These are phyloP conservation scores for Trachops cirrhosus DNA, from an alignment of 2,797 vertebrate species.

Conservation along the genomic window DNA sequence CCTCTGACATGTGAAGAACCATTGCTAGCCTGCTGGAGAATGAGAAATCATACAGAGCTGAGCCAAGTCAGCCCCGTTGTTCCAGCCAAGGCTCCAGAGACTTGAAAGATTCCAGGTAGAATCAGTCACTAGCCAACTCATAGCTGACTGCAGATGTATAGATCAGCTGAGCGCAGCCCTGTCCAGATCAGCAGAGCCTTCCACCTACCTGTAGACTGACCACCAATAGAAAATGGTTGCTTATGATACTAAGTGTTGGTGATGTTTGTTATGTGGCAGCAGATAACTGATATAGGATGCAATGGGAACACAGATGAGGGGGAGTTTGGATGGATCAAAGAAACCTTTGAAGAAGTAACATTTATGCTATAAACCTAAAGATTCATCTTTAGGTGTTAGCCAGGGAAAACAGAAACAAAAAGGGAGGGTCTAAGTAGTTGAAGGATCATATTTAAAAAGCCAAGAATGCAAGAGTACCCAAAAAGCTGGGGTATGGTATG, in stretches of 20 bases:
- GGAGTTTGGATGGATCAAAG: not conserved
- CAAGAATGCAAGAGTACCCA: not conserved
- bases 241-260: not conserved
- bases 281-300: not conserved
- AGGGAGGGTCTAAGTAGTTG: not conserved
- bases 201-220: not conserved
- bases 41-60: not conserved
- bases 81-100: not conserved
- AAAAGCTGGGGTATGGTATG: not conserved
- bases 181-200: not conserved
- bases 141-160: not conserved
- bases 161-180: not conserved
- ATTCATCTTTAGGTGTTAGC: not conserved
- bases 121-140: not conserved
- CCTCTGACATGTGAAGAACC: not conserved
- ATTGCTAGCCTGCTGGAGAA: not conserved
- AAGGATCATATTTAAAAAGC: not conserved
- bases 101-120: not conserved
- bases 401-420: not conserved
- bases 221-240: not conserved
- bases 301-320: not conserved
- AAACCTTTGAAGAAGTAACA: not conserved
- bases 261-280: not conserved
- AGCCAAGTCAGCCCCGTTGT: not conserved
- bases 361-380: not conserved